Evolutionary conservation across 2,888 invertebrate species (phyloP).

Genomic region (Andrena hattorfiana): DNA sequence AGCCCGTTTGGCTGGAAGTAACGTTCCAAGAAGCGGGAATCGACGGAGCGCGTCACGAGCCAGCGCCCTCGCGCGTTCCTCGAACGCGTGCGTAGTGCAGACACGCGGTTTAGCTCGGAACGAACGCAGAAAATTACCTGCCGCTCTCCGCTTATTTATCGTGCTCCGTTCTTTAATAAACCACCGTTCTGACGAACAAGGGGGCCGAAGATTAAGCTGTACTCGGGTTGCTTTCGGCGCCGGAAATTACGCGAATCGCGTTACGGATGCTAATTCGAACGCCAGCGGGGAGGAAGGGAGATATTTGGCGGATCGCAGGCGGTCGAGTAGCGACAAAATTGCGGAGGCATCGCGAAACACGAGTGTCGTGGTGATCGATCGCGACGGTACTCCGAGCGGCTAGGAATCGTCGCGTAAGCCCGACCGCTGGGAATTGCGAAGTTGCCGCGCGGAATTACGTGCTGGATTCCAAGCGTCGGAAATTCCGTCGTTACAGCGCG

Average conservation of each 20-base stretch:
- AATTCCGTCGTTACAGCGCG: conserved; percentile 18
- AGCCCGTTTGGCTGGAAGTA: conserved; percentile 24
- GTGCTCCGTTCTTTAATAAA: background rate
- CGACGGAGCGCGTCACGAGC: background rate
- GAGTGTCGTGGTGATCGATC: conserved; percentile 31
- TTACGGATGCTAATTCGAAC: conserved; percentile 5
- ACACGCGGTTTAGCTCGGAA: background rate
- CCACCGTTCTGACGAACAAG: background rate
- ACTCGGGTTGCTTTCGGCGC: too few relatives aligned
- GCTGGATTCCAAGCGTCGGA: conserved; percentile 8
- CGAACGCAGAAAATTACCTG: conserved; percentile 8
- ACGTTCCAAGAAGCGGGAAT: background rate
- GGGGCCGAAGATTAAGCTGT: background rate
- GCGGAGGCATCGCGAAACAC: conserved; percentile 26
- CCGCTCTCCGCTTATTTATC: conserved; percentile 9
- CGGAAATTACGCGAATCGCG: background rate
- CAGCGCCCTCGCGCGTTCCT: background rate
- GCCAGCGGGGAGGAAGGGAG: background rate
- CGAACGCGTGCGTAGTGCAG: background rate
- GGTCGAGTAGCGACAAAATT: conserved; percentile 26
- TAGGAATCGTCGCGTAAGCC: conserved; percentile 12
- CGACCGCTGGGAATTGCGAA: conserved; percentile 16
- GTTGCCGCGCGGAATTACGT: background rate
- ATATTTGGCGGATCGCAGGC: conserved; percentile 35
- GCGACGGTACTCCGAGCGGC: conserved; percentile 13